Percentiles rank a stretch among this genome's conserved stretches.
phyloP scores from a whole-genome alignment of 2,797 vertebrate genomes.

The Amphiprion clarkii region DNA sequence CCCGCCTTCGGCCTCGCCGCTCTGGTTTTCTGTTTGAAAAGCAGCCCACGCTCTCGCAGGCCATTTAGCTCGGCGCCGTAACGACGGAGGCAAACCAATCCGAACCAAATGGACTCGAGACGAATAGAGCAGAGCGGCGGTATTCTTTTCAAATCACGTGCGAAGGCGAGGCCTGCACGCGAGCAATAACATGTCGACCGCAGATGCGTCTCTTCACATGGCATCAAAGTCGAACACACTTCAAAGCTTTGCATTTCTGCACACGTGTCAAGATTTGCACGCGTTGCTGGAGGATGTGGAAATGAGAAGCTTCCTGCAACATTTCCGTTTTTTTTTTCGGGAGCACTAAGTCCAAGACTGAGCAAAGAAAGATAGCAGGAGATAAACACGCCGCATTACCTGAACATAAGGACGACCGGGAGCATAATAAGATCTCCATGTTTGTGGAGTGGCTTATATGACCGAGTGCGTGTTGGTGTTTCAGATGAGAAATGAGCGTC shows the following conservation, averaged over 20 bases:
- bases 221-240: constrained; percentile 20
- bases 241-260: constrained; percentile 48
- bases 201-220: background rate
- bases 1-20: constrained; percentile 58
- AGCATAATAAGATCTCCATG: background rate
- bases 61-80: constrained; percentile 66
- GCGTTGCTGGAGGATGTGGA: constrained; percentile 18
- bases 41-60: constrained; percentile 55
- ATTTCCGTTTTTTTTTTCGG: background rate
- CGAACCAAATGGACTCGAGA: constrained; percentile 50
- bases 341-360: constrained; percentile 24
- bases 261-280: background rate
- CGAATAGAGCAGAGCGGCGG: constrained; percentile 8
- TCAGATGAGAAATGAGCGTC: constrained; percentile 35
- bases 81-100: constrained; percentile 62
- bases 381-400: background rate
- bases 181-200: constrained; percentile 10
- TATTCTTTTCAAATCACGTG: background rate
- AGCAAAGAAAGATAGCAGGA: background rate
- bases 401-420: background rate
- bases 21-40: constrained; percentile 68
- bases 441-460: constrained; percentile 17
- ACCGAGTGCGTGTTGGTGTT: constrained; percentile 15
- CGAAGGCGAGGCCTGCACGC: constrained; percentile 13
- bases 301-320: constrained; percentile 33